phyloP scores from a whole-genome alignment of 2,797 vertebrate species.

The Leptatherina wallacei region DNA sequence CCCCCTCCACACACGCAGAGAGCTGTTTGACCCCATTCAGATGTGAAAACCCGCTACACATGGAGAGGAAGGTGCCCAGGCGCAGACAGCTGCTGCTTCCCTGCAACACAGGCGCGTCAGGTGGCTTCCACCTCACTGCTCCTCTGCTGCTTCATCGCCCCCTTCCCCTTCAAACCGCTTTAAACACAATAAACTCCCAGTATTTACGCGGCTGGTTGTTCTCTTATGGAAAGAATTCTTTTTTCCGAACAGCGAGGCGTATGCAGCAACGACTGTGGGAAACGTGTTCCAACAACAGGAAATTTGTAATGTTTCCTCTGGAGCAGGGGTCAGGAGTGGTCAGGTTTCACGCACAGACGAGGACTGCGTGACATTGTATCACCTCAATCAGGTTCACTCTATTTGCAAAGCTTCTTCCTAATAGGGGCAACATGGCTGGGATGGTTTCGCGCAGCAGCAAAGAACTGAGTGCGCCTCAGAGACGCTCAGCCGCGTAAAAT shows the following conservation, averaged over 20 bases:
- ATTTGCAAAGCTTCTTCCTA: conserved; percentile 34
- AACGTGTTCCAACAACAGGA: conserved; percentile 73
- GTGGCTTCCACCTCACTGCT: conserved; percentile 50
- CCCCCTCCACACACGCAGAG: conserved; percentile 8
- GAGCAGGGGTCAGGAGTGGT: conserved; percentile 27
- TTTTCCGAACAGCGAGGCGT: conserved; percentile 30
- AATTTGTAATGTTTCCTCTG: conserved; percentile 70
- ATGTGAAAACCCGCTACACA: conserved; percentile 27
- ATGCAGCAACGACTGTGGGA: conserved; percentile 52
- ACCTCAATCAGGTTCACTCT: not conserved
- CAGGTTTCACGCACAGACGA: not conserved
- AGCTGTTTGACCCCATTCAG: conserved; percentile 39
- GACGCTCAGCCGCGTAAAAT: conserved; percentile 23
- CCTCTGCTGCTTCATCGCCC: conserved; percentile 13
- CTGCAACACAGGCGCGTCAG: conserved; percentile 47
- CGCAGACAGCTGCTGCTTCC: conserved; percentile 30
- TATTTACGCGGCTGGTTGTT: conserved; percentile 18
- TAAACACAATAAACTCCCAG: conserved; percentile 51
- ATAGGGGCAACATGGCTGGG: conserved; percentile 27
- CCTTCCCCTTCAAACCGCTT: conserved; percentile 22
- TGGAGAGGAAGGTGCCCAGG: conserved; percentile 23
- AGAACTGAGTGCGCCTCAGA: conserved; percentile 26
- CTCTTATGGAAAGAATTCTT: conserved; percentile 55
- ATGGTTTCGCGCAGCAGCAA: conserved; percentile 27
- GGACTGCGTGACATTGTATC: conserved; percentile 1